Conservation (phyloP, 2,113 vertebrate genomes). For the Rhagologus leucostigma region DNA sequence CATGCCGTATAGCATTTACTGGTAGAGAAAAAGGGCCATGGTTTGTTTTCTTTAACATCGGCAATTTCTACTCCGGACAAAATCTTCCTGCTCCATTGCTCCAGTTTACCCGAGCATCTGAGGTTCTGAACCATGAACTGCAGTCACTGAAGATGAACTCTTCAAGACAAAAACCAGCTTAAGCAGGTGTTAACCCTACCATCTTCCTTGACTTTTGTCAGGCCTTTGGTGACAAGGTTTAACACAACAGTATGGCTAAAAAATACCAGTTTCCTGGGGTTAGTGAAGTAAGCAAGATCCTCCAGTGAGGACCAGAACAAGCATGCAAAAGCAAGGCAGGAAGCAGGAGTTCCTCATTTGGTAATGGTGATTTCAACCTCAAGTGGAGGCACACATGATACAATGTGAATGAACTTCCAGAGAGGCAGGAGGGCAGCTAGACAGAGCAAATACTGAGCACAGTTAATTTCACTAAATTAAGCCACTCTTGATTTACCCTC, state of each 20-base stretch:
- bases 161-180: neutral
- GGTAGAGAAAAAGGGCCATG: neutral
- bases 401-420: neutral
- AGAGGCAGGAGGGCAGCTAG: neutral
- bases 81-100: neutral
- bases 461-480: neutral
- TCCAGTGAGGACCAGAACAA: neutral
- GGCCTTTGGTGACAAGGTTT: neutral
- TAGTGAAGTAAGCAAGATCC: neutral
- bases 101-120: neutral
- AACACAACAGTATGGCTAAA: neutral
- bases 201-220: neutral
- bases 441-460: neutral
- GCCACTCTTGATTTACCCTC: neutral
- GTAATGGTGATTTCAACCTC: neutral
- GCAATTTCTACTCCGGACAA: neutral
- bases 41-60: neutral
- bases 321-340: neutral
- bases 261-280: neutral
- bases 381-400: neutral
- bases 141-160: neutral
- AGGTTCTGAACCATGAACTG: neutral
- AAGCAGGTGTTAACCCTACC: neutral
- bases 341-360: neutral
- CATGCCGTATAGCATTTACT: neutral